These are phyloP conservation scores for Asarcornis scutulata DNA, from an alignment of 2,113 vertebrate genomes.

Conservation along the genomic window DNA sequence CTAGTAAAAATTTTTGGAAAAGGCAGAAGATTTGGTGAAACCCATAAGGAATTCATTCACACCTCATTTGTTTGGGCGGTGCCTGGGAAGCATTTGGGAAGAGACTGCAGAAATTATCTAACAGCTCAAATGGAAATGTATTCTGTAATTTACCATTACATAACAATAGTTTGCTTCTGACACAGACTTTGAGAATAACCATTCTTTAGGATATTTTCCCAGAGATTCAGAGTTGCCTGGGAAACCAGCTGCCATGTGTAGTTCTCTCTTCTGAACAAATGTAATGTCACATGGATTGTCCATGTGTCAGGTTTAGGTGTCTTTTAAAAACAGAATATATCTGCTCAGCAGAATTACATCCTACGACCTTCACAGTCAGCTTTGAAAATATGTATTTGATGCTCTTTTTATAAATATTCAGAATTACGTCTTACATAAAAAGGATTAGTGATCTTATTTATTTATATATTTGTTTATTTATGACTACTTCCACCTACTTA, in stretches of 20 bases:
- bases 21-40: neutral
- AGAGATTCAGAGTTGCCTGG: constrained; percentile 32
- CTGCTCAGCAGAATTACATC: neutral
- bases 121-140: neutral
- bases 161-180: neutral
- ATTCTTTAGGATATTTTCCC: constrained; percentile 17
- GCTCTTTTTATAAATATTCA: neutral
- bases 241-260: constrained; percentile 32
- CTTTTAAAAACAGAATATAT: constrained; percentile 14
- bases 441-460: neutral
- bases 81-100: neutral
- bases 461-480: neutral
- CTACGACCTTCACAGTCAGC: neutral
- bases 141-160: neutral
- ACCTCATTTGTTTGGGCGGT: neutral
- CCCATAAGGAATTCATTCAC: neutral
- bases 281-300: constrained; percentile 34
- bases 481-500: neutral
- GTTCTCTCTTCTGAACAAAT: constrained; percentile 40
- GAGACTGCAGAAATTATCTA: neutral
- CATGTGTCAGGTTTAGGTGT: neutral
- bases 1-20: neutral
- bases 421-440: neutral
- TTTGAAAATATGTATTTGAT: constrained; percentile 6
- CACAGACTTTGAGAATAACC: neutral